Evolutionary conservation across 2,888 invertebrate genomes (phyloP), one percentile per base, ranked within the genome.

Genomic region (Cosmopolites sordidus): DNA sequence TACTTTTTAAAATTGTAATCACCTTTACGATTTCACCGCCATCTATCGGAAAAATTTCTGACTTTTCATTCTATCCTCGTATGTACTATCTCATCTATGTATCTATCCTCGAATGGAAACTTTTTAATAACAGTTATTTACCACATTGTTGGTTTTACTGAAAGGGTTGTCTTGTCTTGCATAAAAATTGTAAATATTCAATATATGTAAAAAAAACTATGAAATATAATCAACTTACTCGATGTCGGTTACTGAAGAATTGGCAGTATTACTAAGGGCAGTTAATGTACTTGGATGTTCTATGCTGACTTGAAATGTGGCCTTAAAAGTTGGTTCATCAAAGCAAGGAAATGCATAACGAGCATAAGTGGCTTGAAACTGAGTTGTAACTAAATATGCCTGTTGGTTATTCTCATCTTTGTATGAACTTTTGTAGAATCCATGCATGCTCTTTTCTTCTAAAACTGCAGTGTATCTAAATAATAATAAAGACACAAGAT

Each of bases 341-440:
- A 89, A 89, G 63, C 87, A 84, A 16, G 90, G 90, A 69, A 91
- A 89, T 0, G 84, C 89, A 60, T 76, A 76, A 15, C 88, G 80
- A 0, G 86, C 86, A 52, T 83, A 73, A 1, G 82, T 79, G 1
- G 84, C 78, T 72, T 87, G 79, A 66, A 87, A 86, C 64, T 87
- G 86, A 0, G 87, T 87, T 0, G 84, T 77, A 0, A 82, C 84
- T 47, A 67, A 67, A 61, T 65, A 72, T 66, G 63, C 62, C 8
- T 43, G 60, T 6, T 61, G 51, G 1, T 61, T 64, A 6, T 65
- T 54, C 8, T 66, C 51, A 16, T 69, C 61, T 2, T 56, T 52
- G 61, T 80, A 80, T 2, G 70, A 72, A 62, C 76, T 78, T 49
- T 73, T 69, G 62, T 79, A 80, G 60, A 80, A 78, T 42, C 81